Conservation (phyloP, 2,797 vertebrate species). For the Mormyrus proboscirostris region DNA sequence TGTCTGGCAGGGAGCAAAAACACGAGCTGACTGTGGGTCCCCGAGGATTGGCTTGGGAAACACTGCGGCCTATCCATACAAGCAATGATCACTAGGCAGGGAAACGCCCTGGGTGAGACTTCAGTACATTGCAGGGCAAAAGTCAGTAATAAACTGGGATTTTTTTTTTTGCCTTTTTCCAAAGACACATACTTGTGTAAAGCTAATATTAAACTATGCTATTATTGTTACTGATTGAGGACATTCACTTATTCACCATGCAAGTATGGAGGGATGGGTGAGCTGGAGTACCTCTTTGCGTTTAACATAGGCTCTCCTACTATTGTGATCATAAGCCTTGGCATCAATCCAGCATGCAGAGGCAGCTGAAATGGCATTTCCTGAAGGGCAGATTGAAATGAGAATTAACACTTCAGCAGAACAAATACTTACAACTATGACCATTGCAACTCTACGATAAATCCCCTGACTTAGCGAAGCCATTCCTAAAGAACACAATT, state of each 20-base stretch:
- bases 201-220: neutral
- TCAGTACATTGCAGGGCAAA: neutral
- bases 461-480: slow-evolving; percentile 41
- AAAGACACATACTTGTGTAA: neutral
- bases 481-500: slow-evolving; percentile 11
- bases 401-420: neutral
- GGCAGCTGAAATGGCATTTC: slow-evolving; percentile 71
- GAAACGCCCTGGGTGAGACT: neutral
- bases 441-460: neutral
- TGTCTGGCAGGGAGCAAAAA: neutral
- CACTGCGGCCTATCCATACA: neutral
- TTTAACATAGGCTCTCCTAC: slow-evolving; percentile 57
- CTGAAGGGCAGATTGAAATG: slow-evolving; percentile 53
- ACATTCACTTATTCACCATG: neutral
- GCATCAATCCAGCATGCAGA: slow-evolving; percentile 71
- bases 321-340: slow-evolving; percentile 74
- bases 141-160: neutral
- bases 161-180: neutral
- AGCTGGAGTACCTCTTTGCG: slow-evolving; percentile 52
- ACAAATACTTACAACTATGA: neutral
- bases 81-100: neutral
- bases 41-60: neutral
- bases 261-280: neutral
- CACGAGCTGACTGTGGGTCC: neutral
- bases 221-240: neutral